phyloP scores from a whole-genome alignment of 2,888 invertebrate species.

The Spisula solida region DNA sequence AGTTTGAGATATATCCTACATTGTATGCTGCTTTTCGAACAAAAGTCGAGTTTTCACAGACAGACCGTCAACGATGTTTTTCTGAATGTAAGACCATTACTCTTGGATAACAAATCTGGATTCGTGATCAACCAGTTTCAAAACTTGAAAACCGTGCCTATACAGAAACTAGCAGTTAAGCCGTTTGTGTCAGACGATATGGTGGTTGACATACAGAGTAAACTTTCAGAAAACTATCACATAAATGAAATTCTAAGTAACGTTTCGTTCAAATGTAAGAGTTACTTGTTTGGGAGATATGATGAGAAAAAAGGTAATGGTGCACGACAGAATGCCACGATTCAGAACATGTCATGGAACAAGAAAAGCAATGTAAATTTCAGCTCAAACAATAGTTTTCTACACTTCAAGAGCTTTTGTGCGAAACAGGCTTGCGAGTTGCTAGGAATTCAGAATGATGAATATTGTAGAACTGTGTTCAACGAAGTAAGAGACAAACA shows the following conservation, averaged over 20 bases:
- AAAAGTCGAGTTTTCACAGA: background rate
- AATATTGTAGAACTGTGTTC: conserved; percentile 27
- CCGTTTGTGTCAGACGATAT: no score
- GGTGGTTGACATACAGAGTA: conserved; percentile 14
- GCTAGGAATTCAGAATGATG: conserved; percentile 22
- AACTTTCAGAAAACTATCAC: conserved; percentile 27
- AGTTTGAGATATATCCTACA: conserved; percentile 28
- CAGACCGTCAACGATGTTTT: conserved; percentile 27
- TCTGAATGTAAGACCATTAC: conserved; percentile 24
- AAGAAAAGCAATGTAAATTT: background rate
- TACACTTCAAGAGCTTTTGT: conserved; percentile 19
- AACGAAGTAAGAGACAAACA: conserved; percentile 29
- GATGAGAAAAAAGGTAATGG: conserved; percentile 39
- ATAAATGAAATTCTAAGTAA: conserved; percentile 14
- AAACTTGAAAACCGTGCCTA: conserved; percentile 23
- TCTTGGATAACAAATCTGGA: conserved; percentile 37
- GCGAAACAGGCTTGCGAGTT: conserved; percentile 11
- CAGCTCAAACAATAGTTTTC: conserved; percentile 24
- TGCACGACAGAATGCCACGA: background rate
- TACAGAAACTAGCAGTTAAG: no score
- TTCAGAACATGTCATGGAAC: conserved; percentile 25
- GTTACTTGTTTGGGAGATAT: conserved; percentile 35
- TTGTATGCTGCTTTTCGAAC: conserved; percentile 28
- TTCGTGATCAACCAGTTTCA: background rate
- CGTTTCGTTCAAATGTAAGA: conserved; percentile 15